Evolutionary conservation across 2,888 invertebrate species (phyloP).

Genomic region (Leucophora obtusa): DNA sequence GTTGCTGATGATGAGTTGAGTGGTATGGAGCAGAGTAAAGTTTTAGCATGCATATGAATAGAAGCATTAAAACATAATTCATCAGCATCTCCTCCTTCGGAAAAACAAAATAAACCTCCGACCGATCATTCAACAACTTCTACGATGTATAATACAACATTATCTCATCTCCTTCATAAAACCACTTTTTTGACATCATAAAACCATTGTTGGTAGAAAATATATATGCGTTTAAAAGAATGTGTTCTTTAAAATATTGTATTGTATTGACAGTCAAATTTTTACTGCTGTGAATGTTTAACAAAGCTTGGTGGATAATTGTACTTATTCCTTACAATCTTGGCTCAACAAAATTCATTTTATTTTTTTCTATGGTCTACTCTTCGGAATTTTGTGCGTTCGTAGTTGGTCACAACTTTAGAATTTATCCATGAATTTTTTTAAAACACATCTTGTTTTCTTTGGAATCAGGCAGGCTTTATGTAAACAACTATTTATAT

Average conservation of each 20-base stretch:
- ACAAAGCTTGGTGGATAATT: no score
- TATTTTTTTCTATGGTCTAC: no score
- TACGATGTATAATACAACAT: constrained; percentile 36
- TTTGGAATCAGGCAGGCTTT: no score
- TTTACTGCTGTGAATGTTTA: no score
- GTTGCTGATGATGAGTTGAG: constrained; percentile 16
- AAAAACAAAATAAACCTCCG: constrained; percentile 14
- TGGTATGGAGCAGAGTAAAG: constrained; percentile 12
- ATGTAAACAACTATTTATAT: no score
- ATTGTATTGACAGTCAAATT: no score
- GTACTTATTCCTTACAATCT: no score
- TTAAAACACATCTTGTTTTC: no score
- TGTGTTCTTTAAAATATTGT: background rate
- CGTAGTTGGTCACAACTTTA: no score
- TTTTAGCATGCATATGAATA: constrained; percentile 47
- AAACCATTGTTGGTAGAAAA: constrained; percentile 6
- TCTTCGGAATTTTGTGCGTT: no score
- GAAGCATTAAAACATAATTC: constrained; percentile 59
- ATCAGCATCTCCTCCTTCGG: constrained; percentile 51
- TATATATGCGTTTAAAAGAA: background rate
- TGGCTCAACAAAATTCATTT: no score
- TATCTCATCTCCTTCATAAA: constrained; percentile 22
- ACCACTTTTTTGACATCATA: background rate
- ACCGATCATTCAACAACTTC: constrained; percentile 50
- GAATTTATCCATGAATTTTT: no score